A percentile compares a stretch with the other conserved stretches of the same genome.
Conservation (phyloP, 1,140 invertebrate genomes). For the Diorhabda elongata region DNA sequence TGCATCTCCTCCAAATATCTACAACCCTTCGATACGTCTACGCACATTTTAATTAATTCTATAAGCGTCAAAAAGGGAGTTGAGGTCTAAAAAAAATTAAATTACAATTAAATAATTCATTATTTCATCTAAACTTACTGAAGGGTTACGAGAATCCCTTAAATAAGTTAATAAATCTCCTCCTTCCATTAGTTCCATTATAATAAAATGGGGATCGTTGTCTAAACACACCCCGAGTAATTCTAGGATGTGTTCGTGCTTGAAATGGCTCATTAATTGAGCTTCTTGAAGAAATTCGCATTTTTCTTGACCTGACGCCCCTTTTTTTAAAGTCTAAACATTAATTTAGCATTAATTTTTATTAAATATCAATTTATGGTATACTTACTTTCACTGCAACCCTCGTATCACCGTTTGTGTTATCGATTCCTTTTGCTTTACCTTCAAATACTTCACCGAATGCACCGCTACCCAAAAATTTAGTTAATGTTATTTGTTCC, state of each 20-base stretch:
- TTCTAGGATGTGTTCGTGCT: conserved; percentile 91
- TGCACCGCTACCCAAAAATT: conserved; percentile 91
- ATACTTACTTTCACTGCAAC: conserved; percentile 78
- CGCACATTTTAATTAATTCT: conserved; percentile 87
- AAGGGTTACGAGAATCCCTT: conserved; percentile 65
- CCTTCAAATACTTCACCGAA: conserved; percentile 98
- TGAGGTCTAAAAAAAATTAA: conserved; percentile 30
- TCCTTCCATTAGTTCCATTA: conserved; percentile 96
- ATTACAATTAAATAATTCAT: neutral
- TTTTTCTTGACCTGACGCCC: conserved; percentile 87
- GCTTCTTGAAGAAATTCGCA: conserved; percentile 95
- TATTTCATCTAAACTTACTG: conserved; percentile 50
- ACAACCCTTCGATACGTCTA: conserved; percentile 92
- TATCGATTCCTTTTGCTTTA: conserved; percentile 62
- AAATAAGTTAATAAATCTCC: conserved; percentile 91
- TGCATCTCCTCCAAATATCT: conserved; percentile 90
- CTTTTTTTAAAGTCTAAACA: conserved; percentile 80
- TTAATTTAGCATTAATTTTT: neutral
- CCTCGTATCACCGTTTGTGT: conserved; percentile 55
- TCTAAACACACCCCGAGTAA: conserved; percentile 92
- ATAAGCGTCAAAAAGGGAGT: conserved; percentile 60
- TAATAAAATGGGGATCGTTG: conserved; percentile 86
- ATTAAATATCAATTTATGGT: too few species aligned
- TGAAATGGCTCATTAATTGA: conserved; percentile 94
- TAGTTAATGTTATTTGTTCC: conserved; percentile 72